phyloP scores from a whole-genome alignment of 2,113 vertebrate genomes.

The Pteronura brasiliensis region DNA sequence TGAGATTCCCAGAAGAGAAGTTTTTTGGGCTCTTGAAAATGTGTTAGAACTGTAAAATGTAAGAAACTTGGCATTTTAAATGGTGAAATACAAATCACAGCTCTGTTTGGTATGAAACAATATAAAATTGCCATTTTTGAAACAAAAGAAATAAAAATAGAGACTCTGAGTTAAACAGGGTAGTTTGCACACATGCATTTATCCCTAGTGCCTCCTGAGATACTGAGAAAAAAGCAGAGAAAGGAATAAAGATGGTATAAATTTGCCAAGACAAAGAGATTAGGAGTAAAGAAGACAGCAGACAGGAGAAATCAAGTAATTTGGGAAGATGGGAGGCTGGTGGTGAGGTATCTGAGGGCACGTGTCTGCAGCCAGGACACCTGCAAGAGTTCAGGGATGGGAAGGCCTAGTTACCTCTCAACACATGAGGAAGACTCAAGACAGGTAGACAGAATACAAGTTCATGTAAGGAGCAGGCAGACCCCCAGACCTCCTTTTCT shows the following conservation, averaged over 20 bases:
- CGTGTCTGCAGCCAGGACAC: accelerated
- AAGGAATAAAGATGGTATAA: background rate
- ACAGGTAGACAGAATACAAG: background rate
- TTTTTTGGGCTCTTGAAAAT: slow-evolving; percentile 38
- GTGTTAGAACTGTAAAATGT: slow-evolving; percentile 37
- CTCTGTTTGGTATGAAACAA: slow-evolving; percentile 50
- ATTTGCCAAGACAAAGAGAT: background rate
- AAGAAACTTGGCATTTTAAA: slow-evolving; percentile 47
- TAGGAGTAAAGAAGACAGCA: background rate
- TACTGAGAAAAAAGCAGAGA: background rate
- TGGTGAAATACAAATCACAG: slow-evolving; percentile 51
- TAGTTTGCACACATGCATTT: slow-evolving; percentile 12
- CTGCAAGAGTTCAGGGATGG: background rate
- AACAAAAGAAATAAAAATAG: slow-evolving; percentile 46
- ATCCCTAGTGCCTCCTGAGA: background rate
- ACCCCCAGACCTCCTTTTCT: background rate
- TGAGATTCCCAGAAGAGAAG: slow-evolving; percentile 23
- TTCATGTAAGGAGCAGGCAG: background rate
- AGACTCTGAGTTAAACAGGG: background rate
- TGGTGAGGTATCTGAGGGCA: background rate
- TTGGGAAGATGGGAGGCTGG: accelerated
- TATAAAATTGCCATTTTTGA: slow-evolving; percentile 42
- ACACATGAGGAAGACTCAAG: background rate
- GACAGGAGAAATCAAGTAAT: background rate
- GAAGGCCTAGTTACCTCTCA: background rate